These are phyloP conservation scores for Melanotaenia nigrans DNA, from an alignment of 2,797 vertebrate species.

Conservation along the genomic window DNA sequence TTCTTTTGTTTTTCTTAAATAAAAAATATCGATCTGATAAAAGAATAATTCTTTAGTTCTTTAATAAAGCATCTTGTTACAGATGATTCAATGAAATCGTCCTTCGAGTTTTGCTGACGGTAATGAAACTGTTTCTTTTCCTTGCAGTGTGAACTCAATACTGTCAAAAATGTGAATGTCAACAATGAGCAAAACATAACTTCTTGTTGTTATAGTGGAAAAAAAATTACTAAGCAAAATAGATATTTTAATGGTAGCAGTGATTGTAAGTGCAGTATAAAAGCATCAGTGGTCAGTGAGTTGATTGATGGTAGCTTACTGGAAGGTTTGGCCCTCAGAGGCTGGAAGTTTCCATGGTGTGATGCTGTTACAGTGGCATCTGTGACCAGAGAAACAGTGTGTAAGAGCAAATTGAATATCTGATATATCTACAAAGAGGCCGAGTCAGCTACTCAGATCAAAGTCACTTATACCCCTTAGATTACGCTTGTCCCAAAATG, in stretches of 20 bases:
- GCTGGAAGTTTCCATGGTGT: neutral
- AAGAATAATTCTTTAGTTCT: neutral
- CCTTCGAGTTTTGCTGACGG: neutral
- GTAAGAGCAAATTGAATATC: neutral
- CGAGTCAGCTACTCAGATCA: neutral
- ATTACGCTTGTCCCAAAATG: neutral
- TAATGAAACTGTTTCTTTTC: neutral
- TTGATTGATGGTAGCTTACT: slow-evolving; percentile 14
- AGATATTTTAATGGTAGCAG: neutral
- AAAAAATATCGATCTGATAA: neutral
- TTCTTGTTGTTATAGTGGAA: neutral
- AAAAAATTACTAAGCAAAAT: neutral
- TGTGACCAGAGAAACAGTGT: slow-evolving; percentile 20
- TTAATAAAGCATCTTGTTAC: neutral
- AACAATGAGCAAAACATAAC: neutral
- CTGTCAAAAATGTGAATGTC: neutral
- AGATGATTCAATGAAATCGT: neutral
- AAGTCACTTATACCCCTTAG: neutral
- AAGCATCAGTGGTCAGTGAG: neutral
- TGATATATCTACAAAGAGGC: neutral
- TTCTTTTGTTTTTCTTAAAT: neutral
- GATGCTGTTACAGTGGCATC: slow-evolving; percentile 15
- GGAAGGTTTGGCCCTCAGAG: slow-evolving; percentile 28
- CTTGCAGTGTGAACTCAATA: no score
- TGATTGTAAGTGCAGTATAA: neutral